A percentile compares a stretch with the other conserved stretches of the same genome.
phyloP scores from a whole-genome alignment of 2,797 vertebrate species.

The Anomalospiza imberbis region DNA sequence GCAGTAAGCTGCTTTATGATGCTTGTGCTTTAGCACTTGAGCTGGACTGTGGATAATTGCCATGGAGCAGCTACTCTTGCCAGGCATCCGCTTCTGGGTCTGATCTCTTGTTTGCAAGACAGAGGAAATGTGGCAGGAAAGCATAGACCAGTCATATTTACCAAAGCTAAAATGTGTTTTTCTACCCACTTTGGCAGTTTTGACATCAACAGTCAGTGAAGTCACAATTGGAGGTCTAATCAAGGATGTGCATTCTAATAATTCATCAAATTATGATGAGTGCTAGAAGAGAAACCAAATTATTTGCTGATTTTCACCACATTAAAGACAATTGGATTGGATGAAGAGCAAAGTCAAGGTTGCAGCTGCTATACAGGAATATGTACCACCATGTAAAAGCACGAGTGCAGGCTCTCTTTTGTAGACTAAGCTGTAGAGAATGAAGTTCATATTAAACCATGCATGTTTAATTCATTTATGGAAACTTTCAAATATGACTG shows the following conservation, averaged over 20 bases:
- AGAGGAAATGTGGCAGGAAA: not conserved
- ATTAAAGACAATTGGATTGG: not conserved
- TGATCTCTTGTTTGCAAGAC: not conserved
- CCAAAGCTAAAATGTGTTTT: not conserved
- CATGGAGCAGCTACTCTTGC: not conserved
- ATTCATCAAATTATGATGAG: not conserved
- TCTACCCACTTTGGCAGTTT: not conserved
- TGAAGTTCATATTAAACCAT: not conserved
- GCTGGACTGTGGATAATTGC: too few relatives aligned
- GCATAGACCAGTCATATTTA: not conserved
- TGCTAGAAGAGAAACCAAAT: not conserved
- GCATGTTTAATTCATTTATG: not conserved
- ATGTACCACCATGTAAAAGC: not conserved
- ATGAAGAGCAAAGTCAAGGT: not conserved
- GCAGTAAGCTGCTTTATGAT: not conserved
- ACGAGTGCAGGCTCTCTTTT: fast-evolving
- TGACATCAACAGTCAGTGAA: not conserved
- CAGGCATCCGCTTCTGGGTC: not conserved
- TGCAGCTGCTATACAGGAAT: not conserved
- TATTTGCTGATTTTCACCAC: not conserved
- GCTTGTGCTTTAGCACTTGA: not conserved
- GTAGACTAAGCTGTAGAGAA: not conserved
- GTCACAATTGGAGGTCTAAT: not conserved
- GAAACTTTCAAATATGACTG: not conserved
- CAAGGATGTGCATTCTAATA: not conserved